phyloP scores from a whole-genome alignment of 23 tunicate species.

The Corella eumyota region DNA sequence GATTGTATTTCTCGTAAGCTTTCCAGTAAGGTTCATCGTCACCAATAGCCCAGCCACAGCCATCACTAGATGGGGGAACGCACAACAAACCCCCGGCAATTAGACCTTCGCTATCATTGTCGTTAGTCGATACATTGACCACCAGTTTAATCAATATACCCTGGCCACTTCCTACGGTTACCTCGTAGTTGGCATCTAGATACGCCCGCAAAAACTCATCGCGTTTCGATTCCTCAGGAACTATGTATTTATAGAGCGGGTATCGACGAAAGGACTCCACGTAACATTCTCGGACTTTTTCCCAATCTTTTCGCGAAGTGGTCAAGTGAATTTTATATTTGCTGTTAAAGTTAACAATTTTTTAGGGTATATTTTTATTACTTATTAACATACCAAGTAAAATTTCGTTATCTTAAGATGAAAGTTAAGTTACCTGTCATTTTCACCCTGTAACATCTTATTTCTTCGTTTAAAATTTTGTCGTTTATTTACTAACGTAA shows the following conservation, averaged over 20 bases:
- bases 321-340: constrained; percentile 12
- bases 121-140: constrained; percentile 6
- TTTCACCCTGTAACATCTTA: too few species aligned
- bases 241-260: constrained; percentile 77
- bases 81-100: constrained; percentile 38
- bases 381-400: too few species aligned
- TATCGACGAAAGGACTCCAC: constrained; percentile 48
- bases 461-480: too few species aligned
- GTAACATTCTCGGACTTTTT: constrained; percentile 35
- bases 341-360: too few species aligned
- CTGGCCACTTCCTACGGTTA: constrained; percentile 51
- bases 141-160: constrained; percentile 39
- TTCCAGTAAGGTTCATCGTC: constrained; percentile 58
- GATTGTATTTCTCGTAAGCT: constrained; percentile 54
- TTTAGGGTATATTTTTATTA: too few species aligned
- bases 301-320: constrained; percentile 46
- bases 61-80: constrained; percentile 62
- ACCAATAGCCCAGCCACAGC: constrained; percentile 66
- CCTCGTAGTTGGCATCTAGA: constrained; percentile 74
- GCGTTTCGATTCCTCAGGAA: constrained; percentile 53
- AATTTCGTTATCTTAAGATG: too few species aligned
- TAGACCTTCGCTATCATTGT: background rate
- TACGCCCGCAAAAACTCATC: constrained; percentile 73
- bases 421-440: too few species aligned
- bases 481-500: too few species aligned